phyloP scores from a whole-genome alignment of 2,113 vertebrate genomes.

The Oreochromis aureus region DNA sequence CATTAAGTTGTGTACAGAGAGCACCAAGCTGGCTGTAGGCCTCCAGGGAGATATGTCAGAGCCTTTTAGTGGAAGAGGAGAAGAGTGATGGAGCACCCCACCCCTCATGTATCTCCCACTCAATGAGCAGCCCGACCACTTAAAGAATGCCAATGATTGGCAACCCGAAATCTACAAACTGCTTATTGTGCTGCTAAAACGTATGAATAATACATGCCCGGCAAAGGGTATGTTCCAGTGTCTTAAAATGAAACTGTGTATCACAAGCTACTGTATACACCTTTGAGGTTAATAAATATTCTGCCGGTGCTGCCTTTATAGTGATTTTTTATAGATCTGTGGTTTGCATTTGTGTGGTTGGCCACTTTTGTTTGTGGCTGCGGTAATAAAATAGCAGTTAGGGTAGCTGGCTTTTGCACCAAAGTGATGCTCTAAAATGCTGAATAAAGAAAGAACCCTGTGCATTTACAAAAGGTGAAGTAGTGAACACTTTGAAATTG shows the following conservation, averaged over 20 bases:
- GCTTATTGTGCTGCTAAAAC: constrained; percentile 56
- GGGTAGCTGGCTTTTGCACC: not conserved
- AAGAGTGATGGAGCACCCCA: constrained; percentile 58
- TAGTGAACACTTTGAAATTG: not conserved
- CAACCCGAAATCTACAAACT: constrained; percentile 57
- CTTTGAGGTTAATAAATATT: constrained; percentile 45
- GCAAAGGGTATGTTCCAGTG: constrained; percentile 28
- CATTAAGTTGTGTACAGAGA: constrained; percentile 67
- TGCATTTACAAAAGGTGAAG: not conserved
- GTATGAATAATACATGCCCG: constrained; percentile 57
- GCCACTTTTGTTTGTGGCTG: constrained; percentile 26
- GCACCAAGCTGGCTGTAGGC: constrained; percentile 48
- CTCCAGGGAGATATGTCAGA: constrained; percentile 64
- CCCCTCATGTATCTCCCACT: constrained; percentile 52
- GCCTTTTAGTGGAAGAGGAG: constrained; percentile 66
- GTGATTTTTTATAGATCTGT: constrained; percentile 35
- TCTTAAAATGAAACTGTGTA: constrained; percentile 40
- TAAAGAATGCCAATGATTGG: constrained; percentile 58
- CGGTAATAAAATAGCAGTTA: constrained; percentile 22
- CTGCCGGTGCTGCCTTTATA: constrained; percentile 10
- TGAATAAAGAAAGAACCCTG: not conserved
- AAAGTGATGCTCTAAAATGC: not conserved
- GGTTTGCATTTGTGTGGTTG: constrained; percentile 23
- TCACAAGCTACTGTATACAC: constrained; percentile 27
- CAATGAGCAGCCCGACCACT: constrained; percentile 51